A percentile compares a stretch with the other conserved stretches of the same genome.
Conservation (phyloP, 2,888 invertebrate genomes). For the Coecobrya sp. region DNA sequence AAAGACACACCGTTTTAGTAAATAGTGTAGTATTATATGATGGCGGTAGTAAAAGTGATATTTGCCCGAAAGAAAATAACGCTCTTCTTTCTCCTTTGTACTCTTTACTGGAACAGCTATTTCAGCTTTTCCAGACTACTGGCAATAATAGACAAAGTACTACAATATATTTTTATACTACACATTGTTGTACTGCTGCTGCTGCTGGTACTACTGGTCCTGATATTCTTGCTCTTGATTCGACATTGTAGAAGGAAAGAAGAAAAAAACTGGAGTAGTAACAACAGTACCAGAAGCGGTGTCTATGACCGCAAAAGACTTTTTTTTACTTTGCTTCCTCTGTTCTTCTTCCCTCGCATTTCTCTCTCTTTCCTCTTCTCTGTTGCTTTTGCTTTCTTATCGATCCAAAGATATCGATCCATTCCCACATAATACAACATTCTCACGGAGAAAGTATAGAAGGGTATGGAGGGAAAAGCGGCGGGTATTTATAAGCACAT, state of each 20-base stretch:
- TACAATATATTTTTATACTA: not conserved
- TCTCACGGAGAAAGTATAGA: not conserved
- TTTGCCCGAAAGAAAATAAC: slow-evolving; percentile 47
- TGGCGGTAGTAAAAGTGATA: slow-evolving; percentile 62
- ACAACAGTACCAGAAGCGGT: slow-evolving; percentile 64
- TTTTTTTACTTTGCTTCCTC: slow-evolving; percentile 63
- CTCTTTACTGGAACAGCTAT: not conserved
- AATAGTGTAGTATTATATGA: slow-evolving; percentile 25
- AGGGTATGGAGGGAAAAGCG: slow-evolving; percentile 48
- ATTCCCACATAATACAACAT: slow-evolving; percentile 4
- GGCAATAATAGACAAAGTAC: not conserved
- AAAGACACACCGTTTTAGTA: slow-evolving; percentile 5
- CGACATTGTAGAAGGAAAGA: slow-evolving; percentile 22
- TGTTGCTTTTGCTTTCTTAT: slow-evolving; percentile 81
- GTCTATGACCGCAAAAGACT: slow-evolving; percentile 79
- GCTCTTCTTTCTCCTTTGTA: not conserved
- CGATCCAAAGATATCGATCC: slow-evolving; percentile 80
- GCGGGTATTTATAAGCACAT: slow-evolving; percentile 61
- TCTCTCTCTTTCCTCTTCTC: slow-evolving; percentile 62
- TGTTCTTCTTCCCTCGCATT: slow-evolving; percentile 47
- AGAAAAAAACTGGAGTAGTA: slow-evolving; percentile 36
- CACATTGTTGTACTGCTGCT: slow-evolving; percentile 11
- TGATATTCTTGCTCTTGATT: slow-evolving; percentile 31
- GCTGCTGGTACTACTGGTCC: not conserved
- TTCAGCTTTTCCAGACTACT: not conserved